A percentile compares a stretch with the other conserved stretches of the same genome.
phyloP scores from a whole-genome alignment of 2,797 vertebrate genomes.

The Lagodon rhomboides region DNA sequence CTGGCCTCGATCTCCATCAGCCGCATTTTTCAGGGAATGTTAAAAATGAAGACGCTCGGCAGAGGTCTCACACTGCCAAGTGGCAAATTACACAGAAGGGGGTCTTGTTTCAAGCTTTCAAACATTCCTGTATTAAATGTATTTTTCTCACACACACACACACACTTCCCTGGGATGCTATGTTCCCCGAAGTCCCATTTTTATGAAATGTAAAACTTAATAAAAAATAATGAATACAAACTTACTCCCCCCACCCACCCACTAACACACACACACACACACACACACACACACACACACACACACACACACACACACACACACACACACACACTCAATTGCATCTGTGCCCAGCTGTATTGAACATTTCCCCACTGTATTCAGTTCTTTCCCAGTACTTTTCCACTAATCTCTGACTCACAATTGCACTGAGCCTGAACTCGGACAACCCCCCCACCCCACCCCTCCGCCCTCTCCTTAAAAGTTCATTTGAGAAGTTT shows the following conservation, averaged over 20 bases:
- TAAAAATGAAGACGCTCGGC: not conserved
- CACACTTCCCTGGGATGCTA: not conserved
- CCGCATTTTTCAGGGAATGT: constrained; percentile 22
- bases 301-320: not conserved
- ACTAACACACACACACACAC: not conserved
- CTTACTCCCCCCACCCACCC: not conserved
- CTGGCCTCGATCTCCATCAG: not conserved
- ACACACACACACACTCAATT: not conserved
- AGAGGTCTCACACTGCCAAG: constrained; percentile 29
- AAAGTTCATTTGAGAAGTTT: constrained; percentile 60
- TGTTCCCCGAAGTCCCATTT: not conserved
- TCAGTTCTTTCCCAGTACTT: constrained; percentile 70
- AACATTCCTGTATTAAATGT: constrained; percentile 25
- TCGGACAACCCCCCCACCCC: constrained; percentile 6
- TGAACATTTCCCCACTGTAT: constrained; percentile 41
- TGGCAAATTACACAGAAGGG: constrained; percentile 24
- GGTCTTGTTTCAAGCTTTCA: constrained; percentile 38
- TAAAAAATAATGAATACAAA: not conserved
- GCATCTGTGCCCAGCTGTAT: constrained; percentile 24
- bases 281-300: not conserved
- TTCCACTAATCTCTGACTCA: constrained; percentile 77
- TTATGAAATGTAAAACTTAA: constrained; percentile 9
- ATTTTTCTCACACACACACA: not conserved
- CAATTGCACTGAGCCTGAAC: constrained; percentile 65
- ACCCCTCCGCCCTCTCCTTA: constrained; percentile 1